These are phyloP conservation scores for Orgyia antiqua DNA, from an alignment of 2,888 invertebrate genomes.

Conservation along the genomic window DNA sequence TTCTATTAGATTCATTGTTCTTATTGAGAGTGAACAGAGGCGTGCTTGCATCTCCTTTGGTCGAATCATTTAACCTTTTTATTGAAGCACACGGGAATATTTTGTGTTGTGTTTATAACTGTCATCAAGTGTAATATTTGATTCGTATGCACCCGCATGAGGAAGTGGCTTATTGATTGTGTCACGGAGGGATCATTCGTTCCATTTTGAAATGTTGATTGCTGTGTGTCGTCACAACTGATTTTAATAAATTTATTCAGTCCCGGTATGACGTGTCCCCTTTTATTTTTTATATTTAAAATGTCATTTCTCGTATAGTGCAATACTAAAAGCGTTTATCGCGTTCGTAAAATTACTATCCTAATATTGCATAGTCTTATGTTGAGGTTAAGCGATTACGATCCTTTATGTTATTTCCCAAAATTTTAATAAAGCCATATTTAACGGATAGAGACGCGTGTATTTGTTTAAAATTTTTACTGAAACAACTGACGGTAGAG, in stretches of 20 bases:
- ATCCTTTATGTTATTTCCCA: too few relatives aligned
- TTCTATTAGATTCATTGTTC: conserved; percentile 62
- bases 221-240: conserved; percentile 37
- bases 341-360: too few relatives aligned
- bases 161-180: conserved; percentile 70
- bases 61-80: conserved; percentile 66
- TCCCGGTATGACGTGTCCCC: too few relatives aligned
- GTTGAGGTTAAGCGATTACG: too few relatives aligned
- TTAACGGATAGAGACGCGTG: too few relatives aligned
- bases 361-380: too few relatives aligned
- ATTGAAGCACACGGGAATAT: conserved; percentile 66
- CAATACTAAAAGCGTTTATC: too few relatives aligned
- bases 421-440: too few relatives aligned
- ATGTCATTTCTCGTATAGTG: too few relatives aligned
- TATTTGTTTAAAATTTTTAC: too few relatives aligned
- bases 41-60: conserved; percentile 51
- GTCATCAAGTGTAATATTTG: conserved; percentile 65
- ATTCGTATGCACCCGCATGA: conserved; percentile 65
- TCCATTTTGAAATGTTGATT: conserved; percentile 45
- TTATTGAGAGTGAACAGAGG: conserved; percentile 49
- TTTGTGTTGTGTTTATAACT: conserved; percentile 54
- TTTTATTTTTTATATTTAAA: too few relatives aligned
- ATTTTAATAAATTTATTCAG: background rate
- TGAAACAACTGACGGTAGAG: too few relatives aligned
- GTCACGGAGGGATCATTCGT: conserved; percentile 47